phyloP scores from a whole-genome alignment of 2,888 invertebrate species.

The Agonopterix arenella region DNA sequence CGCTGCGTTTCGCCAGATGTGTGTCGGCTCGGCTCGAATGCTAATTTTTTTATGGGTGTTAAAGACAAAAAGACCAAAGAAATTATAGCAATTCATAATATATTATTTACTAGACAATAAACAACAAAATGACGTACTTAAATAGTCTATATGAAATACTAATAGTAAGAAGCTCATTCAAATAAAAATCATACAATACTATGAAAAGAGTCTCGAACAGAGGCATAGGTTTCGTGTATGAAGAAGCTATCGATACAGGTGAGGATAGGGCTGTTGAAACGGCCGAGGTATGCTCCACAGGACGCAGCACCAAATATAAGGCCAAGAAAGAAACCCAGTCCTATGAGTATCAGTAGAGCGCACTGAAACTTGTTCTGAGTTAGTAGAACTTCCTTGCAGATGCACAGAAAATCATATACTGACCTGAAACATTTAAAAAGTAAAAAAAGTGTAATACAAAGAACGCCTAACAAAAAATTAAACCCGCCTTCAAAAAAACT shows the following conservation, averaged over 20 bases:
- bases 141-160: too few relatives aligned
- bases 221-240: slow-evolving; percentile 31
- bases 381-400: slow-evolving; percentile 41
- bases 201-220: slow-evolving; percentile 36
- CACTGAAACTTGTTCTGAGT: slow-evolving; percentile 39
- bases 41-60: too few relatives aligned
- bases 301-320: slow-evolving; percentile 54
- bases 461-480: too few relatives aligned
- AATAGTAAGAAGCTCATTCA: too few relatives aligned
- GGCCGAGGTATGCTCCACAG: slow-evolving; percentile 48
- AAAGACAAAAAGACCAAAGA: too few relatives aligned
- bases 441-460: neutral
- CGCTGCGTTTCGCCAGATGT: too few relatives aligned
- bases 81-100: too few relatives aligned
- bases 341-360: slow-evolving; percentile 26
- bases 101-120: too few relatives aligned
- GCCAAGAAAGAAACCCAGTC: slow-evolving; percentile 38
- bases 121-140: neutral
- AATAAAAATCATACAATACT: slow-evolving; percentile 26
- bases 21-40: too few relatives aligned
- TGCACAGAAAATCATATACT: slow-evolving; percentile 41
- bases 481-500: too few relatives aligned
- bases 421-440: slow-evolving; percentile 41
- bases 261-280: slow-evolving; percentile 56
- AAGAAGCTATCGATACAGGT: slow-evolving; percentile 57